Conservation (phyloP, 2,888 invertebrate species). For the Willowsia nigromaculata region DNA sequence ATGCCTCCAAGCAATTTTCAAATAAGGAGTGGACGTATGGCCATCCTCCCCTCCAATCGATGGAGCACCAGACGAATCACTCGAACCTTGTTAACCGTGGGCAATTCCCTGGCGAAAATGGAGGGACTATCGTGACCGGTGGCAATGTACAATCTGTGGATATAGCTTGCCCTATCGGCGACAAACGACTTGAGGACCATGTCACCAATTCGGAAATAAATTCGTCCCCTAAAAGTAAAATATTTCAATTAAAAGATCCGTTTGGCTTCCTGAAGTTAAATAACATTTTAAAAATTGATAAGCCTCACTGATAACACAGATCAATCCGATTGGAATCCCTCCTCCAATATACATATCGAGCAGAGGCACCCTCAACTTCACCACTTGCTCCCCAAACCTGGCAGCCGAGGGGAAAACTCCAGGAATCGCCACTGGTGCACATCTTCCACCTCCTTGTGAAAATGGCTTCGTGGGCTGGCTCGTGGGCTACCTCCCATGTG, state of each 20-base stretch:
- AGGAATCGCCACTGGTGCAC: slow-evolving; percentile 69
- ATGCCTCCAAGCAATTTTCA: slow-evolving; percentile 78
- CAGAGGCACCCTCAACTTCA: slow-evolving; percentile 75
- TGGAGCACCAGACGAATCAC: background rate
- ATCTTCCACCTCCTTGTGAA: too few relatives aligned
- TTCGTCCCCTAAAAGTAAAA: too few relatives aligned
- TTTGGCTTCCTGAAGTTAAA: too few relatives aligned
- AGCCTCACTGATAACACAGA: slow-evolving; percentile 74
- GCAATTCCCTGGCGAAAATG: slow-evolving; percentile 67
- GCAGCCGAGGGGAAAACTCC: slow-evolving; percentile 76
- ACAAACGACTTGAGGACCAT: slow-evolving; percentile 75
- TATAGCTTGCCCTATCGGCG: slow-evolving; percentile 74
- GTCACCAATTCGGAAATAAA: too few relatives aligned
- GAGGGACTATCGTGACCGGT: slow-evolving; percentile 44
- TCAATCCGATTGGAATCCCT: slow-evolving; percentile 74
- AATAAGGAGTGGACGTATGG: background rate
- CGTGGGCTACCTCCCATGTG: too few relatives aligned
- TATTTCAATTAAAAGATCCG: background rate
- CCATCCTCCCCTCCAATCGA: background rate
- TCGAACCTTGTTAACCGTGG: slow-evolving; percentile 59
- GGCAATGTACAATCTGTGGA: slow-evolving; percentile 72
- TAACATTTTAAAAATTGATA: background rate
- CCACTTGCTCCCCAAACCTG: slow-evolving; percentile 77
- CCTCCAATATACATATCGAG: slow-evolving; percentile 75
- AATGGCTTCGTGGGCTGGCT: too few relatives aligned